Evolutionary conservation across 2,888 invertebrate species (phyloP).

Genomic region (Trichopria drosophilae): DNA sequence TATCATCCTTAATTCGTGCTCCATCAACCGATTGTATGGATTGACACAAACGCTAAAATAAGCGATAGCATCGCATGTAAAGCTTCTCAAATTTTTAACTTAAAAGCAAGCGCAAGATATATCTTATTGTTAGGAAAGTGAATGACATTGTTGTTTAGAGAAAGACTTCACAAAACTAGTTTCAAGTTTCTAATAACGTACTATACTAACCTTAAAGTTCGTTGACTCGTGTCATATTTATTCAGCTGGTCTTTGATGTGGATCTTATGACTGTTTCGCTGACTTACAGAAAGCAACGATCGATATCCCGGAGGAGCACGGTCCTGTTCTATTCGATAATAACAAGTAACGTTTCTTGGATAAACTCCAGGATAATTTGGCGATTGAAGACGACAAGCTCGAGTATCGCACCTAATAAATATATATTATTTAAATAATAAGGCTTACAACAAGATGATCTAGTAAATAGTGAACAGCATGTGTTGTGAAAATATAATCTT

Average conservation of each 20-base stretch:
- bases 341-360: slow-evolving; percentile 83
- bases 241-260: slow-evolving; percentile 78
- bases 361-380: slow-evolving; percentile 91
- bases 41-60: too few species aligned
- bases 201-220: slow-evolving; percentile 71
- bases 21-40: too few species aligned
- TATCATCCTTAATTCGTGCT: too few species aligned
- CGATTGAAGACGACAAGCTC: slow-evolving; percentile 75
- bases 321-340: slow-evolving; percentile 71
- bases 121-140: too few species aligned
- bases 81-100: slow-evolving; percentile 20
- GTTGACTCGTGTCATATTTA: slow-evolving; percentile 75
- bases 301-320: slow-evolving; percentile 71
- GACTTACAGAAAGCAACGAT: slow-evolving; percentile 74
- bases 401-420: slow-evolving; percentile 66
- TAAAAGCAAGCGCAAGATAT: slow-evolving; percentile 27
- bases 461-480: too few species aligned
- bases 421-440: too few species aligned
- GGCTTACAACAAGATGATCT: too few species aligned
- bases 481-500: too few species aligned
- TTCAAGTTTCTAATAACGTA: too few species aligned
- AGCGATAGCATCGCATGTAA: too few species aligned
- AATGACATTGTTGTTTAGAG: too few species aligned
- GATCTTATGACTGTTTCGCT: slow-evolving; percentile 77
- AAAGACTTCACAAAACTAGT: too few species aligned